These are phyloP conservation scores for Epirrhoe tristata DNA, from an alignment of 2,888 invertebrate genomes.

Conservation along the genomic window DNA sequence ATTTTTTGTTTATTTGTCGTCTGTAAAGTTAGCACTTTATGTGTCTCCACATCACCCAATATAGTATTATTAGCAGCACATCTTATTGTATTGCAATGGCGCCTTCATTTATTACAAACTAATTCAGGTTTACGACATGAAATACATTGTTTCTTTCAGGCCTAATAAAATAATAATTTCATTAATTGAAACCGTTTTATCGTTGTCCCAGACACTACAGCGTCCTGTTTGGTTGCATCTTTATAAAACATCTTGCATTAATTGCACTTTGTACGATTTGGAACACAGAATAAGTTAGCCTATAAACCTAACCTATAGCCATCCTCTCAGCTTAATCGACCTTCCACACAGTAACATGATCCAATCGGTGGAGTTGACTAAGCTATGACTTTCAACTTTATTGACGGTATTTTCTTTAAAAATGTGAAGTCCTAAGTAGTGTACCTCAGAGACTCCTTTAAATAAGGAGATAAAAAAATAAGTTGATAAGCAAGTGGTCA, in stretches of 20 bases:
- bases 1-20: no score
- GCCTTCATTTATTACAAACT: slow-evolving; percentile 9
- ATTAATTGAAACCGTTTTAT: not conserved
- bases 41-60: not conserved
- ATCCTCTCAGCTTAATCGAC: no score
- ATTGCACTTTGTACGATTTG: not conserved
- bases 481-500: no score
- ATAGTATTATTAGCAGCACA: slow-evolving; percentile 15
- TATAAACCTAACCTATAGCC: no score
- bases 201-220: not conserved
- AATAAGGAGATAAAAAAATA: no score
- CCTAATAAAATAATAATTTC: not conserved
- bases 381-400: no score
- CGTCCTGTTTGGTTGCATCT: not conserved
- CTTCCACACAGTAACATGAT: no score
- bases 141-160: not conserved
- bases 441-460: no score
- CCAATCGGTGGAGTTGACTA: no score
- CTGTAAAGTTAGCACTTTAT: slow-evolving; percentile 10
- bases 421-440: no score
- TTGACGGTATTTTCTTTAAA: no score
- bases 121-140: slow-evolving; percentile 1
- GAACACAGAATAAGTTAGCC: no score
- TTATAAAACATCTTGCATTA: not conserved
- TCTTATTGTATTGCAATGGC: slow-evolving; percentile 12